These are phyloP conservation scores for Sebastes kiyomatsui DNA, from an alignment of 2,797 vertebrate species.

Conservation along the genomic window DNA sequence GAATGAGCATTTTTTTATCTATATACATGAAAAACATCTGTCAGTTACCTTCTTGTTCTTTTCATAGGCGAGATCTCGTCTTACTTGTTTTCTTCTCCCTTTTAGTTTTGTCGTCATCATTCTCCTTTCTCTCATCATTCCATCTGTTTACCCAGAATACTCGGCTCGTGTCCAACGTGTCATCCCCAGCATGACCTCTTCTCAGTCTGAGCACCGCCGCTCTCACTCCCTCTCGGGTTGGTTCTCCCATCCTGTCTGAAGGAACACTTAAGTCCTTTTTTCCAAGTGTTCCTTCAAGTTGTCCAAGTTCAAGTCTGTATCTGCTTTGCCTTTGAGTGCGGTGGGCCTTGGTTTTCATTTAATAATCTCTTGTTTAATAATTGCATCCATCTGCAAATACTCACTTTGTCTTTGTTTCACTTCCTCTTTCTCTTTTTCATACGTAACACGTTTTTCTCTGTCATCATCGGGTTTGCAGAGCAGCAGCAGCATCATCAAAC, in stretches of 20 bases:
- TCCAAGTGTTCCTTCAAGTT: conserved; percentile 49
- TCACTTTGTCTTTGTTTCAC: conserved; percentile 12
- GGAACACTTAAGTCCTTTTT: conserved; percentile 37
- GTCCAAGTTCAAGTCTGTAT: conserved; percentile 39
- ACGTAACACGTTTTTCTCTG: conserved; percentile 67
- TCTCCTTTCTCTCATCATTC: conserved; percentile 53
- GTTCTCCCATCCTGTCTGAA: conserved; percentile 66
- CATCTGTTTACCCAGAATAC: conserved; percentile 80
- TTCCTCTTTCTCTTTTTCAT: conserved; percentile 47
- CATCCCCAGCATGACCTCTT: conserved; percentile 71
- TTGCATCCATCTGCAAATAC: conserved; percentile 18
- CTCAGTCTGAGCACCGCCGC: conserved; percentile 75
- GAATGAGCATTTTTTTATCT: neutral
- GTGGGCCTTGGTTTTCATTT: conserved; percentile 50
- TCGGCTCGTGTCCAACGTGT: conserved; percentile 79
- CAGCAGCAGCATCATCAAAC: conserved; percentile 41
- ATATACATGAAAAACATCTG: neutral
- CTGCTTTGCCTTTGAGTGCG: conserved; percentile 47
- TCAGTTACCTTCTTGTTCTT: neutral
- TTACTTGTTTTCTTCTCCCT: conserved; percentile 29
- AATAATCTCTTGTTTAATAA: conserved; percentile 24
- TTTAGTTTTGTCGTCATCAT: conserved; percentile 48
- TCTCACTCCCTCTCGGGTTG: conserved; percentile 82
- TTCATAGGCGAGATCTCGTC: neutral
- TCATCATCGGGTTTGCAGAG: conserved; percentile 54